A percentile compares a stretch with the other conserved stretches of the same genome.
These are phyloP conservation scores for Archips xylosteana DNA, from an alignment of 2,888 invertebrate species.

Conservation along the genomic window DNA sequence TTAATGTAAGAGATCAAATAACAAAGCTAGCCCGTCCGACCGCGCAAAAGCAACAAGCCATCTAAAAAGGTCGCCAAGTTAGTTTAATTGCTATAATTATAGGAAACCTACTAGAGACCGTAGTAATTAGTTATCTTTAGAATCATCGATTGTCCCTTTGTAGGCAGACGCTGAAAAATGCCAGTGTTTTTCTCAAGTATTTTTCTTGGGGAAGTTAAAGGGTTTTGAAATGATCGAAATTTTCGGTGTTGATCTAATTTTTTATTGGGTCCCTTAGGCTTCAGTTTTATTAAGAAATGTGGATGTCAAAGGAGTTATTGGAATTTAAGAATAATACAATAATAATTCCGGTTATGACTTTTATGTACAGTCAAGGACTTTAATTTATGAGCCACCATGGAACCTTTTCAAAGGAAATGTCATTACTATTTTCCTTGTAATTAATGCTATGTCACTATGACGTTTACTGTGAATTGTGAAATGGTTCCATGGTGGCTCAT, in stretches of 20 bases:
- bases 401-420: too few relatives aligned
- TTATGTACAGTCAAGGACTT: too few relatives aligned
- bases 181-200: conserved; percentile 17
- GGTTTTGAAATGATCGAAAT: conserved; percentile 4
- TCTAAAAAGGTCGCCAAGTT: conserved; percentile 14
- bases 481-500: too few relatives aligned
- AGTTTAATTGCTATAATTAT: conserved; percentile 35
- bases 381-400: too few relatives aligned
- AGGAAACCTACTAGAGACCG: conserved; percentile 17
- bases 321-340: not conserved
- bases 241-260: not conserved
- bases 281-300: not conserved
- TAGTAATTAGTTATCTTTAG: conserved; percentile 32
- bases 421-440: too few relatives aligned
- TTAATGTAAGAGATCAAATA: conserved; percentile 1
- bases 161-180: not conserved
- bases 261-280: not conserved
- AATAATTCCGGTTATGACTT: not conserved
- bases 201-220: conserved; percentile 16
- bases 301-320: not conserved
- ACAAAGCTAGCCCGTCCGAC: not conserved
- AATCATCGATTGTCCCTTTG: conserved; percentile 34
- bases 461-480: too few relatives aligned
- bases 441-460: too few relatives aligned
- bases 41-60: not conserved